Percentiles rank a stretch among this genome's conserved stretches.
Evolutionary conservation across 2,888 invertebrate genomes (phyloP).

Genomic region (Dolomedes plantarius): DNA sequence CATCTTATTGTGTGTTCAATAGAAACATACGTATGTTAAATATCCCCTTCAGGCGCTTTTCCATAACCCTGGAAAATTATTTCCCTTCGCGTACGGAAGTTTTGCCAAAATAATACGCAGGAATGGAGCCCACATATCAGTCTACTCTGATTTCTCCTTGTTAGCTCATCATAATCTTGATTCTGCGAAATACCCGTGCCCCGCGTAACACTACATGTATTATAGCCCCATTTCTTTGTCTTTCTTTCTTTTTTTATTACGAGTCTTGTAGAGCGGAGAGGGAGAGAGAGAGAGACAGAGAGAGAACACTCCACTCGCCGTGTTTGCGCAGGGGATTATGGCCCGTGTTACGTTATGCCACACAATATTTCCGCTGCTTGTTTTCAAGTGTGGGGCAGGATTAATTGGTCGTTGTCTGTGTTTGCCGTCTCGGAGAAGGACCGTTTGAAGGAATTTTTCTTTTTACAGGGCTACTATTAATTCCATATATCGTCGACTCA

Average conservation of each 20-base stretch:
- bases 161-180: background rate
- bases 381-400: background rate
- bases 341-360: constrained; percentile 7
- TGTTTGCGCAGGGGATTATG: constrained; percentile 4
- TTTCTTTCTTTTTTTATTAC: background rate
- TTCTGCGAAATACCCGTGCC: background rate
- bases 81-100: background rate
- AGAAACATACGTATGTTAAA: too few relatives aligned
- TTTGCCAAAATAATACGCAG: background rate
- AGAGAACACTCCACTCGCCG: background rate
- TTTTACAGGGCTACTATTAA: background rate
- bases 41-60: background rate
- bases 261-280: too few relatives aligned
- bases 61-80: background rate
- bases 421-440: background rate
- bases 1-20: too few relatives aligned
- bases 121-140: background rate
- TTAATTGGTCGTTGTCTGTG: constrained; percentile 2
- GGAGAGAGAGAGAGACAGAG: too few relatives aligned
- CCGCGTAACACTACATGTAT: background rate
- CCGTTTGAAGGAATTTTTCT: background rate
- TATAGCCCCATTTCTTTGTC: background rate
- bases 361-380: background rate
- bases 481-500: too few relatives aligned
- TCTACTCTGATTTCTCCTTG: background rate